Percentiles rank a stretch among this genome's conserved stretches.
Conservation (phyloP, 2,888 invertebrate species). For the Tipula confusa region DNA sequence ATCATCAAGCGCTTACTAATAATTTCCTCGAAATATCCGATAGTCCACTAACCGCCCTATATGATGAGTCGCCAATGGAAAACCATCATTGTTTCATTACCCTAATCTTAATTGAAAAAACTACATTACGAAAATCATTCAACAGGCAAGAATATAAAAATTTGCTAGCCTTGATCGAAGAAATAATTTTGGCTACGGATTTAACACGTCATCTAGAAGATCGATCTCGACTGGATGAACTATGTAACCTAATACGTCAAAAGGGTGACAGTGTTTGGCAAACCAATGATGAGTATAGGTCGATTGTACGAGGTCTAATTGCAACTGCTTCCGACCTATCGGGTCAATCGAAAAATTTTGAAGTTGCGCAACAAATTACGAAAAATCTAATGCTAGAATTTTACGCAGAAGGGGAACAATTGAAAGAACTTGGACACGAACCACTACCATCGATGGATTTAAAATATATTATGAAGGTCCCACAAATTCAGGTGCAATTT, state of each 20-base stretch:
- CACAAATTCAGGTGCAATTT: conserved; percentile 62
- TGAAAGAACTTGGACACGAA: conserved; percentile 56
- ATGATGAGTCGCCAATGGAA: not conserved
- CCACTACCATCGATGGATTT: conserved; percentile 63
- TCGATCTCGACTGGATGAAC: not conserved
- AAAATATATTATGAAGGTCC: conserved; percentile 55
- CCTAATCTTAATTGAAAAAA: not conserved
- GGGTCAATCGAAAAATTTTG: conserved; percentile 58
- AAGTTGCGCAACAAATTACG: conserved; percentile 53
- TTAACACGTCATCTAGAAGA: not conserved
- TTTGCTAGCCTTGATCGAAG: not conserved
- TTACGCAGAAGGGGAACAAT: conserved; percentile 56
- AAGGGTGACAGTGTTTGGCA: not conserved
- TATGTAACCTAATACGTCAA: not conserved
- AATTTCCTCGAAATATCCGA: not conserved
- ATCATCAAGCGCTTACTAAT: not conserved
- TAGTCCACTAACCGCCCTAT: not conserved
- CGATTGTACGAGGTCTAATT: conserved; percentile 38
- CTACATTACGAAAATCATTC: not conserved
- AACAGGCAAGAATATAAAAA: not conserved
- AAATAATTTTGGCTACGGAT: conserved; percentile 12
- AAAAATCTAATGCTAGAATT: conserved; percentile 42
- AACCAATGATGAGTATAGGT: not conserved
- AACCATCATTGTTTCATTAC: conserved; percentile 4
- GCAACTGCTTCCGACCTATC: conserved; percentile 62